Evolutionary conservation across 2,888 invertebrate genomes (phyloP).

Genomic region (Orthonevra nobilis): DNA sequence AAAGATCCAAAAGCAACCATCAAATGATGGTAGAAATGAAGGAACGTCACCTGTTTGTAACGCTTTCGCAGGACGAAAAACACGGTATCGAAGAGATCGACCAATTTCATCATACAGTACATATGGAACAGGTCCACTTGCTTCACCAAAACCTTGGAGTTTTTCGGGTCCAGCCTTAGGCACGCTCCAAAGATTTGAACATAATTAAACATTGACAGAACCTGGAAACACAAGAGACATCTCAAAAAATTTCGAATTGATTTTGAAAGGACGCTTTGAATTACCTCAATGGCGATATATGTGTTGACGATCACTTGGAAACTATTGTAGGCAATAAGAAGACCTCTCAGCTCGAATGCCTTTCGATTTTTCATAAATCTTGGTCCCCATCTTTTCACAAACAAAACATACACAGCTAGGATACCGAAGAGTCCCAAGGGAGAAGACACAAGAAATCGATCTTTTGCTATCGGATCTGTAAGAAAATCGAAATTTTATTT

Average conservation of each 20-base stretch:
- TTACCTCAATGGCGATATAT: slow-evolving; percentile 82
- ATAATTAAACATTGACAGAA: background rate
- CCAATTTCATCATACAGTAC: slow-evolving; percentile 83
- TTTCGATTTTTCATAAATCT: slow-evolving; percentile 84
- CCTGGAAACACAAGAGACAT: too few species aligned
- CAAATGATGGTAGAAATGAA: slow-evolving; percentile 87
- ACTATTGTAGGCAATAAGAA: slow-evolving; percentile 85
- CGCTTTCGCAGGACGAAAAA: slow-evolving; percentile 87
- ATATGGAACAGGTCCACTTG: slow-evolving; percentile 80
- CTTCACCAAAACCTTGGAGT: background rate
- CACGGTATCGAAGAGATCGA: slow-evolving; percentile 85
- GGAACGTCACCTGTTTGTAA: slow-evolving; percentile 84
- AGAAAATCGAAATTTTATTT: too few species aligned
- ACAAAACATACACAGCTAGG: slow-evolving; percentile 83
- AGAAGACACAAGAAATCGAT: slow-evolving; percentile 84
- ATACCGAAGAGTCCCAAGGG: slow-evolving; percentile 83
- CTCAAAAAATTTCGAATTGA: too few species aligned
- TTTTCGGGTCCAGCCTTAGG: background rate
- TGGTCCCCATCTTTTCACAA: slow-evolving; percentile 86
- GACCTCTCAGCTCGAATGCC: slow-evolving; percentile 83
- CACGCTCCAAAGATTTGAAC: slow-evolving; percentile 1
- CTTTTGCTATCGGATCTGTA: slow-evolving; percentile 84
- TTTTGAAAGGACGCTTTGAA: slow-evolving; percentile 33
- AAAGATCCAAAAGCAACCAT: slow-evolving; percentile 86
- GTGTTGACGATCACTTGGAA: slow-evolving; percentile 84